Conservation (phyloP, 2,888 invertebrate genomes). For the Brachynemurus nebulosus region DNA sequence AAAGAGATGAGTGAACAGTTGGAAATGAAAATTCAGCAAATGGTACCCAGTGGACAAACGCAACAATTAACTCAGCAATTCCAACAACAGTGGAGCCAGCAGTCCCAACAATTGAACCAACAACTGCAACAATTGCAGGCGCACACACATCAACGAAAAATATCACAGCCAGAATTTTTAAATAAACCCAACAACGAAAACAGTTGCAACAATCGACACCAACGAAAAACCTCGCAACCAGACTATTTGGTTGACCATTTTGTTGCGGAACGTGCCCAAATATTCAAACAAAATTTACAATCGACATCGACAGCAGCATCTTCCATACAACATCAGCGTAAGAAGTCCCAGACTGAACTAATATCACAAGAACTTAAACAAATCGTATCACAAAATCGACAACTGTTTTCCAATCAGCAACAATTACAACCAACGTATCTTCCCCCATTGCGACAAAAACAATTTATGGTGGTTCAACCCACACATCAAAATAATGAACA, state of each 20-base stretch:
- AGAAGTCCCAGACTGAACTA: constrained; percentile 26
- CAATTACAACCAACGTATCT: constrained; percentile 26
- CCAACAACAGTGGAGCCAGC: constrained; percentile 4
- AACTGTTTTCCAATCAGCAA: constrained; percentile 26
- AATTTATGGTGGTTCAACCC: background rate
- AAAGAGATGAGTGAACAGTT: constrained; percentile 5
- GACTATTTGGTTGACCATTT: constrained; percentile 21
- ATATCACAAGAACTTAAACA: constrained; percentile 19
- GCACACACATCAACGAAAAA: constrained; percentile 6
- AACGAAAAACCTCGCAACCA: constrained; percentile 29
- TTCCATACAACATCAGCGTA: constrained; percentile 24
- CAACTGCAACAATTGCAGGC: constrained; percentile 5
- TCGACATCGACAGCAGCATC: constrained; percentile 10
- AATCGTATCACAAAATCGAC: constrained; percentile 22
- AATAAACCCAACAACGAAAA: constrained; percentile 8
- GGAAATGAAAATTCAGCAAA: constrained; percentile 4
- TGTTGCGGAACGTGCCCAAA: constrained; percentile 21
- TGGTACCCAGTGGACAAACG: constrained; percentile 1
- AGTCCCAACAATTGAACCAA: background rate
- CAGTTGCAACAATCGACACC: constrained; percentile 19
- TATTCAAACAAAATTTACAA: constrained; percentile 13
- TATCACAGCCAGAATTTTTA: constrained; percentile 10
- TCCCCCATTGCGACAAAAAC: background rate
- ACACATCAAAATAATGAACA: constrained; percentile 10
- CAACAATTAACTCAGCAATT: constrained; percentile 3